Evolutionary conservation across 2,888 invertebrate genomes (phyloP).

Genomic region (Eledona agricola): DNA sequence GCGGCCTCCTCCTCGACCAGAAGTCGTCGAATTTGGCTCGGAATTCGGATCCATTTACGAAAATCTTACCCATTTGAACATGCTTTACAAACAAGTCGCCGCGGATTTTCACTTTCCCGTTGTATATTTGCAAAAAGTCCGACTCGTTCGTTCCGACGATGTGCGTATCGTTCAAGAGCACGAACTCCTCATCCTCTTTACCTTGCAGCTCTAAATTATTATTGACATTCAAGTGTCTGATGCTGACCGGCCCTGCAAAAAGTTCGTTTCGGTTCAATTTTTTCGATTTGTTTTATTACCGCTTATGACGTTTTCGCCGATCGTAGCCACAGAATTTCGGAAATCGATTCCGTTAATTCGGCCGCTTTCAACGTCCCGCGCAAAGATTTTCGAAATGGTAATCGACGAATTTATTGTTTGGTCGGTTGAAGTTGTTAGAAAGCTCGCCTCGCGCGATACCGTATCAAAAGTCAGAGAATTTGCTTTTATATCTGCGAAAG

Average conservation of each 20-base stretch:
- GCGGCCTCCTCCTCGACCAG: constrained; percentile 57
- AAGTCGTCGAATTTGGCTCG: constrained; percentile 47
- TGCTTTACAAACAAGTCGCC: constrained; percentile 54
- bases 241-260: constrained; percentile 52
- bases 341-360: constrained; percentile 52
- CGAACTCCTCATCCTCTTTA: constrained; percentile 39
- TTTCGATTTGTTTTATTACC: constrained; percentile 32
- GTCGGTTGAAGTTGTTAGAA: constrained; percentile 54
- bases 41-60: constrained; percentile 48
- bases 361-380: constrained; percentile 43
- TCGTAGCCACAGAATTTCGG: constrained; percentile 43
- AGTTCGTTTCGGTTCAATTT: background rate
- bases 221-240: constrained; percentile 47
- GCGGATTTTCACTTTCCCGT: constrained; percentile 53
- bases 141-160: constrained; percentile 51
- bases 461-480: constrained; percentile 41
- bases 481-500: constrained; percentile 42
- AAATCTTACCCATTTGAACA: constrained; percentile 45
- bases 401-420: constrained; percentile 53
- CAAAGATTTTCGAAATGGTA: constrained; percentile 46
- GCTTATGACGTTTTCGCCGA: constrained; percentile 42
- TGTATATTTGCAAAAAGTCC: constrained; percentile 56
- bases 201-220: constrained; percentile 47
- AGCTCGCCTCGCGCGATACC: constrained; percentile 42
- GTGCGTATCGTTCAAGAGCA: constrained; percentile 43